Base-by-base conservation (phyloP, 2,888 invertebrate genomes). In the Eupeodes luniger region DNA sequence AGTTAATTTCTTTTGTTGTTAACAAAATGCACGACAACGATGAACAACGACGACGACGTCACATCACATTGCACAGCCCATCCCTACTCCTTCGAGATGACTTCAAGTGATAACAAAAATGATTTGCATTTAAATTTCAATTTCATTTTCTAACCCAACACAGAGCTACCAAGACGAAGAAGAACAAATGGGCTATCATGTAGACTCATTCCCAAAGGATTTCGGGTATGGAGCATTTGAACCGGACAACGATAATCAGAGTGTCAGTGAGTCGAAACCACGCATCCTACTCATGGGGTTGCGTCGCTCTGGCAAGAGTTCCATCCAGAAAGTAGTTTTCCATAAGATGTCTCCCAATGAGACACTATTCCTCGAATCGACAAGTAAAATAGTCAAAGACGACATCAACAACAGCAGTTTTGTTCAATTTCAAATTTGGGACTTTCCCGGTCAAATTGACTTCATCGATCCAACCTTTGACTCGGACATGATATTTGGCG, bases 311-410 rank as follows among this genome's bases (percentile, higher is more conserved):
- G 99, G 99, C 67, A 99, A 99, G 94, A 99, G 99, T 74, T 99
- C 99, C 0, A 99, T 99, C 92, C 98, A 99, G 93, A 99, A 99
- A 95, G 99, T 99, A 5, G 99, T 99, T n/a, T 99, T 99, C 93
- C 99, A 99, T 94, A 99, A 99, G 94, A 99, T 99, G 98, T 99
- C 99, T 3, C 99, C 99, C 2, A 99, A 99, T 94, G 99, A 99
- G 94, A 99, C 99, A 0, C 94, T 99, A 77, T 99, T 99, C 93
- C 94, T 99, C 89, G 99, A 99, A 94, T 99, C 99, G 90, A 99
- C 99, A 70, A 99, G 98, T 93, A 98, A 99, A 95, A 98, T 99
- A 90, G 98, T 98, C 4, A 99, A 99, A 94, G 99, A 99, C 94
- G 99, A 99, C 92, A 98, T 99, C 89, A 98, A 98, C 91, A 99